These are phyloP conservation scores for Daphoenositta chrysoptera DNA, from an alignment of 2,113 vertebrate genomes.

Conservation along the genomic window DNA sequence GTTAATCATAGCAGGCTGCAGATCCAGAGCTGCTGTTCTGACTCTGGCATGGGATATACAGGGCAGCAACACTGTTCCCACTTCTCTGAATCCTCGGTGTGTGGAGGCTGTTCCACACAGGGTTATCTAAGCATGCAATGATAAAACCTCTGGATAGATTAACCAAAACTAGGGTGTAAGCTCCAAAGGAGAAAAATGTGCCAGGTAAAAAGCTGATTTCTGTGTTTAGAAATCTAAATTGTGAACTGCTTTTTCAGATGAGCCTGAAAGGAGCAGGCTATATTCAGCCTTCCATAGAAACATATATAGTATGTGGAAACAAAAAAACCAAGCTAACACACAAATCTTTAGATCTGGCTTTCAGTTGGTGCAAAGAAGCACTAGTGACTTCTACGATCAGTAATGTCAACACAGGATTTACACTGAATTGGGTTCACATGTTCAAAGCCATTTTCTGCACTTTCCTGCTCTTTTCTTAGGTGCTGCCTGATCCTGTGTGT, in stretches of 20 bases:
- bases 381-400: not conserved
- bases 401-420: conserved; percentile 4
- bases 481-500: conserved; percentile 23
- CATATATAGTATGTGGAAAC: not conserved
- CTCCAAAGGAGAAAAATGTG: not conserved
- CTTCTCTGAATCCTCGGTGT: not conserved
- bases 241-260: not conserved
- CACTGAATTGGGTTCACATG: not conserved
- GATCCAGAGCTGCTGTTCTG: not conserved
- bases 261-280: not conserved
- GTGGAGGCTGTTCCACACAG: not conserved
- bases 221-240: not conserved
- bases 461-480: conserved; percentile 4
- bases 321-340: not conserved
- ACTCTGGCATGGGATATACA: not conserved
- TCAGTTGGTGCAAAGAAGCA: not conserved
- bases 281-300: conserved; percentile 13
- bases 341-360: not conserved
- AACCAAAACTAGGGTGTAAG: not conserved
- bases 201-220: conserved; percentile 16
- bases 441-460: conserved; percentile 26
- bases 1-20: not conserved
- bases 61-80: not conserved
- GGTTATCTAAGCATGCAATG: not conserved
- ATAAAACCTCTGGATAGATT: not conserved